Evolutionary conservation across 1,140 invertebrate genomes (phyloP).

Genomic region (Daktulosphaira vitifoliae): DNA sequence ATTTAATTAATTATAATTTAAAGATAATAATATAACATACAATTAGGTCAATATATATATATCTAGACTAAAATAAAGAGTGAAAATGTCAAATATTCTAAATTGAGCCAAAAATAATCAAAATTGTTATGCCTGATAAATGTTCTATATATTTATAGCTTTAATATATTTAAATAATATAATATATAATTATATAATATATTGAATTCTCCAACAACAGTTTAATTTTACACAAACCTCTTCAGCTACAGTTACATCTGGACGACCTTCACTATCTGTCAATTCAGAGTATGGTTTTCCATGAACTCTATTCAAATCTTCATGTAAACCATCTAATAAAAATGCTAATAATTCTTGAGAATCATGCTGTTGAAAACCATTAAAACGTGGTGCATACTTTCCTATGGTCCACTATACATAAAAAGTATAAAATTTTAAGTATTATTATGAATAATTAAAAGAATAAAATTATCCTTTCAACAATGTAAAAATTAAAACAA

Average conservation of each 20-base stretch:
- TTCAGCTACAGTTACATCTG: constrained; percentile 64
- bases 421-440: constrained; percentile 23
- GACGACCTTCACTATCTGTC: constrained; percentile 66
- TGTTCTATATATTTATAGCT: too few relatives aligned
- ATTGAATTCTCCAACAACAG: too few relatives aligned
- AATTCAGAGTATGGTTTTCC: constrained; percentile 62
- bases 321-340: constrained; percentile 78
- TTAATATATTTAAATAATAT: too few relatives aligned
- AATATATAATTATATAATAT: too few relatives aligned
- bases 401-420: constrained; percentile 63
- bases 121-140: too few relatives aligned
- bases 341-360: constrained; percentile 81
- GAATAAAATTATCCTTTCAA: not conserved
- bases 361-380: constrained; percentile 82
- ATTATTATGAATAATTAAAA: not conserved
- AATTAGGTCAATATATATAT: too few relatives aligned
- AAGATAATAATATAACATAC: too few relatives aligned
- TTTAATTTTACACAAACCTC: constrained; percentile 48
- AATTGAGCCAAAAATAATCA: too few relatives aligned
- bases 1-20: too few relatives aligned
- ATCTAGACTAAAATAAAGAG: too few relatives aligned
- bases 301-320: constrained; percentile 72
- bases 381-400: constrained; percentile 72
- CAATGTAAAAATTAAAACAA: not conserved
- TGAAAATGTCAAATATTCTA: too few relatives aligned